These are phyloP conservation scores for Egretta garzetta DNA, from an alignment of 2,113 vertebrate genomes.

Conservation along the genomic window DNA sequence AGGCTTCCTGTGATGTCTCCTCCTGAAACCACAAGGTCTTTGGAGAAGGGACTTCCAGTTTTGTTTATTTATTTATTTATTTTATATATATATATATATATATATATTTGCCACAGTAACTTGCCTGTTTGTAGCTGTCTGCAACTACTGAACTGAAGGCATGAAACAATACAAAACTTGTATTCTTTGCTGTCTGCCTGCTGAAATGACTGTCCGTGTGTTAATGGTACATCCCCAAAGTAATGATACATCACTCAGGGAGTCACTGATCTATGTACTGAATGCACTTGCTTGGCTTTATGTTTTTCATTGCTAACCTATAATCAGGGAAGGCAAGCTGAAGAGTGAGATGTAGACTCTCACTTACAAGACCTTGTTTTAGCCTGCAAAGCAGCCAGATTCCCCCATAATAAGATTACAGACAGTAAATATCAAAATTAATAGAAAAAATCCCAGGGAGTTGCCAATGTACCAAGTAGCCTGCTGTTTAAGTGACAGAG, in stretches of 20 bases:
- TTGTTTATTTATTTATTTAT: no score
- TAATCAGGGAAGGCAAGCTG: not conserved
- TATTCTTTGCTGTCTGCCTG: not conserved
- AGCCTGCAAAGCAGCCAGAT: not conserved
- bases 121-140: not conserved
- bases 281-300: not conserved
- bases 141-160: not conserved
- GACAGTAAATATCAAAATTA: not conserved
- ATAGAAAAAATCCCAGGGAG: rapidly evolving
- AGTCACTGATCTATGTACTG: not conserved
- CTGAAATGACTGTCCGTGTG: not conserved
- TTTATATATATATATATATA: no score
- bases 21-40: not conserved
- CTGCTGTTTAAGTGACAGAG: not conserved
- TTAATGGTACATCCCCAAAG: not conserved
- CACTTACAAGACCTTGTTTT: not conserved
- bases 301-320: not conserved
- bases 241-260: not conserved
- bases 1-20: not conserved
- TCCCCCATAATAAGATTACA: not conserved
- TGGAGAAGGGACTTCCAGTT: not conserved
- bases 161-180: no score
- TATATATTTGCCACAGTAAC: no score
- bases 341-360: not conserved
- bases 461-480: rapidly evolving